Evolutionary conservation across 1,140 invertebrate species (phyloP), one percentile per base, ranked within the genome.

Genomic region (Aphelenchoides fujianensis): DNA sequence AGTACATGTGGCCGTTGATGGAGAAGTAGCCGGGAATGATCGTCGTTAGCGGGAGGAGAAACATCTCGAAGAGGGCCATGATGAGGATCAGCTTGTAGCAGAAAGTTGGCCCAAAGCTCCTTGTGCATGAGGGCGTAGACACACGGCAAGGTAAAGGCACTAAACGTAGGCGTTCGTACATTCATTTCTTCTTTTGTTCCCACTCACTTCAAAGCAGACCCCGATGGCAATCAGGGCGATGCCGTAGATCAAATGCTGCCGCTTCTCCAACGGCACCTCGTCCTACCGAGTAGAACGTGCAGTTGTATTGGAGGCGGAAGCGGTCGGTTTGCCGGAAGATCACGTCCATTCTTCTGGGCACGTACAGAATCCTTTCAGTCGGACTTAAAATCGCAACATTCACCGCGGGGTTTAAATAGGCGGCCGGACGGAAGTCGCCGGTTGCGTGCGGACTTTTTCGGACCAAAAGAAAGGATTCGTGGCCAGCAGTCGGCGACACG

Each of bases 291-390:
- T 74, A 74, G 16, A 31, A 12, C 12, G 27, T 55, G 54, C 73
- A 74, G 53, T 74, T 74, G 54, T 74, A 74, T 5, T 52, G 36
- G 0, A 34, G 37, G 19, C 61, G 30, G 27, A 37, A 74, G 16
- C 54, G 54, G 28, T 78, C 64, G 19, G 68, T 75, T 7, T 59
- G 41, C 12, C 74, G 52, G 71, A 78, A 3, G 78, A 37, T 16
- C 62, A 74, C 71, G 62, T 54, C 41, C 41, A 48, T 48, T n/a
- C n/a, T n/a, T n/a, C n/a, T n/a, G n/a, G n/a, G 12, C 41, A n/a
- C n/a, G n/a, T n/a, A n/a, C n/a, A n/a, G n/a, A n/a, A n/a, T n/a
- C 23, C 41, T 48, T 48, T 23, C 12, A 48, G 41, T 23, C 12
- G 12, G 12, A 23, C 23, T 48, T 23, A 48, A 48, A 48, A 48